These are phyloP conservation scores for Capra hircus DNA, from an alignment of 2,113 vertebrate species.

Conservation along the genomic window DNA sequence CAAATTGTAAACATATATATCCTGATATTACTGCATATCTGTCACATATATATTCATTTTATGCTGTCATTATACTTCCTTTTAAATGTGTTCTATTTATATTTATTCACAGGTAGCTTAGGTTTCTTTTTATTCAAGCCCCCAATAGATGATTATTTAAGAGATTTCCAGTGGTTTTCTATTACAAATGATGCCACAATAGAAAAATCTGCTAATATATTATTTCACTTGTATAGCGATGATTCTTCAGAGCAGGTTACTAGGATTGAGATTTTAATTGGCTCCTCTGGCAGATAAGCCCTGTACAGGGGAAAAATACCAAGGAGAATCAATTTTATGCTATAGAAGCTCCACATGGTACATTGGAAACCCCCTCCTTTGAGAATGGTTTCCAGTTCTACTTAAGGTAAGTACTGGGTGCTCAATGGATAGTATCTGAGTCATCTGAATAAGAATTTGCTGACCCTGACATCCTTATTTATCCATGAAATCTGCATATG, in stretches of 20 bases:
- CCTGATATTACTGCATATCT: neutral
- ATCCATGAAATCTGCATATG: neutral
- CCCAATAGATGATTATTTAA: neutral
- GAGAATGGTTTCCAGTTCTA: neutral
- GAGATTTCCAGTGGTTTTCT: neutral
- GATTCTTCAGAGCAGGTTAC: neutral
- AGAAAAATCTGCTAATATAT: neutral
- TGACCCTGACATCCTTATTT: neutral
- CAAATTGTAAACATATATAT: neutral
- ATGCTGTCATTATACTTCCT: neutral
- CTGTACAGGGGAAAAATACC: accelerated
- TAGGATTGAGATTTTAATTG: neutral
- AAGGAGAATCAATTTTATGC: neutral
- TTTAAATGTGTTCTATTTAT: neutral
- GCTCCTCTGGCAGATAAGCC: neutral
- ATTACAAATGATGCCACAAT: neutral
- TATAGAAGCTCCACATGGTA: accelerated
- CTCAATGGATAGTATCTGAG: neutral
- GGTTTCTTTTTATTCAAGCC: neutral
- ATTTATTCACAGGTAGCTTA: neutral
- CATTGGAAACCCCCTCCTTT: neutral
- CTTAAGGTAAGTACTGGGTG: neutral
- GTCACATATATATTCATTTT: neutral
- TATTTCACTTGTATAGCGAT: neutral
- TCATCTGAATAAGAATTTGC: neutral